phyloP scores from a whole-genome alignment of 1,140 invertebrate genomes.

The Myzus persicae region DNA sequence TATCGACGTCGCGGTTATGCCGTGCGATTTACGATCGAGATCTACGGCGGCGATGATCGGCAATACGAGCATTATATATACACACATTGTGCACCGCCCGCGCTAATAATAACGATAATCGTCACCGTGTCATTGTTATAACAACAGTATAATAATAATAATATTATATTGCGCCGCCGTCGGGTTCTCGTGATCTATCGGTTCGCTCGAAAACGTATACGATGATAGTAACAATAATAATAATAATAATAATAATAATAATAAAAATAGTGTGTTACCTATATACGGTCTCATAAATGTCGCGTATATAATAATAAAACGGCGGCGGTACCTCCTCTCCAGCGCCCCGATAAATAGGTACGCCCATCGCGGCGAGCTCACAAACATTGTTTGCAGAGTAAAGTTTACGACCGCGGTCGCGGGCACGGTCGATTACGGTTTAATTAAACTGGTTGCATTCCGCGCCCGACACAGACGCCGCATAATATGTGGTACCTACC shows the following conservation, averaged over 20 bases:
- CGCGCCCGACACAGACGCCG: background rate
- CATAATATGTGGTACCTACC: background rate
- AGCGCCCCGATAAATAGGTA: conserved; percentile 2
- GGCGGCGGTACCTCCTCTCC: background rate
- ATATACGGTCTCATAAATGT: background rate
- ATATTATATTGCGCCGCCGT: background rate
- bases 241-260: background rate
- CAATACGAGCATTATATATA: background rate
- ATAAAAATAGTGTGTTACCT: background rate
- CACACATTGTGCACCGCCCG: background rate
- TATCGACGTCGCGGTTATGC: background rate
- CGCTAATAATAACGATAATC: conserved; percentile 8
- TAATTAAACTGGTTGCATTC: conserved; percentile 38
- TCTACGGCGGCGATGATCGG: background rate
- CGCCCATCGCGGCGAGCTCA: background rate
- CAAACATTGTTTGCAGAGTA: conserved; percentile 43
- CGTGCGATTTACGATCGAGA: conserved; percentile 40
- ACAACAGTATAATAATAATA: background rate
- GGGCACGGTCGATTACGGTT: conserved; percentile 47
- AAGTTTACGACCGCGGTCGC: conserved; percentile 15
- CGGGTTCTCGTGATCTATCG: background rate
- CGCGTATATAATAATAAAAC: conserved; percentile 13
- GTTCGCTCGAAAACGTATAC: background rate
- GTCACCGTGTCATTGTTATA: background rate
- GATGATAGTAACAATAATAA: background rate